These are phyloP conservation scores for Halotydeus destructor DNA, from an alignment of 1,140 invertebrate genomes.

Conservation along the genomic window DNA sequence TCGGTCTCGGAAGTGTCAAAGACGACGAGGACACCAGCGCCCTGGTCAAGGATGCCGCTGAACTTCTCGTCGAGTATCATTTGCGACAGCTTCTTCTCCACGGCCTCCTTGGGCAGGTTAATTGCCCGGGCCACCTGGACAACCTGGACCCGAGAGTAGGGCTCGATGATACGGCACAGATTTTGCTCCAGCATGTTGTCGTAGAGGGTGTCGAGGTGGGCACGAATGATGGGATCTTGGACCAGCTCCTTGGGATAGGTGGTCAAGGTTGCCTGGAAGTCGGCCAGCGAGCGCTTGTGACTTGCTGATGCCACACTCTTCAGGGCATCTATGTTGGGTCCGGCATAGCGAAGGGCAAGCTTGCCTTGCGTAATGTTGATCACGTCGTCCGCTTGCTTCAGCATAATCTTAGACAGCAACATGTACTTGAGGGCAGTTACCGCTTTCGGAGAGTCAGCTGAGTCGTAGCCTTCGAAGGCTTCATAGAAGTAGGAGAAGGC, in stretches of 20 bases:
- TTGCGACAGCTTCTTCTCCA: slow-evolving; percentile 96
- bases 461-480: slow-evolving; percentile 98
- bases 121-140: slow-evolving; percentile 15
- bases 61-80: slow-evolving; percentile 99
- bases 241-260: slow-evolving; percentile 72
- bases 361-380: slow-evolving; percentile 86
- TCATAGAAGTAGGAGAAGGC: slow-evolving; percentile 99
- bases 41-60: slow-evolving; percentile 81
- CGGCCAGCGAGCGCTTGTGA: slow-evolving; percentile 81
- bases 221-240: slow-evolving; percentile 85
- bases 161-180: slow-evolving; percentile 92
- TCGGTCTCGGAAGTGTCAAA: slow-evolving; percentile 85
- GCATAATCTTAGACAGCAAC: slow-evolving; percentile 95
- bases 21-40: slow-evolving; percentile 85
- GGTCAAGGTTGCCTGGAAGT: slow-evolving; percentile 59
- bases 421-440: slow-evolving; percentile 92
- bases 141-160: slow-evolving; percentile 84
- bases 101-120: slow-evolving; percentile 40
- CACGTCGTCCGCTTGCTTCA: slow-evolving; percentile 82
- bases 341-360: slow-evolving; percentile 84
- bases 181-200: slow-evolving; percentile 99
- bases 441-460: slow-evolving; percentile 74
- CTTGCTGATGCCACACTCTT: slow-evolving; percentile 84
- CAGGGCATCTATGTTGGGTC: slow-evolving; percentile 91
- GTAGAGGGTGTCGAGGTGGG: slow-evolving; percentile 86